These are phyloP conservation scores for Drosophila jambulina DNA, from an alignment of 1,140 invertebrate genomes.

Conservation along the genomic window DNA sequence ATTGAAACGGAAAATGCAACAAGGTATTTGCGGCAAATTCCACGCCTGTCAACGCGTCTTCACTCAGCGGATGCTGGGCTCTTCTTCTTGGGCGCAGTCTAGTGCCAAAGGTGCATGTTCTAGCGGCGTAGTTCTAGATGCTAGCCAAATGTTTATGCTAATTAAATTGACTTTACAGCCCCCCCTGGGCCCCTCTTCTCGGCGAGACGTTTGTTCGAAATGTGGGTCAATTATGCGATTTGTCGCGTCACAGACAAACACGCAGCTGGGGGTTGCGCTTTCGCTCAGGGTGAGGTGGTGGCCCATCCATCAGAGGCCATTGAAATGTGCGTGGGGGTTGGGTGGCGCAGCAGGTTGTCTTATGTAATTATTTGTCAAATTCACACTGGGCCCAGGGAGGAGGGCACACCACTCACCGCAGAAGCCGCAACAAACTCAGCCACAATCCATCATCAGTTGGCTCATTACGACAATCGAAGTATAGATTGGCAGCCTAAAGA, in stretches of 20 bases:
- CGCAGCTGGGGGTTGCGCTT: background rate
- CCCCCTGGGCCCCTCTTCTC: constrained; percentile 5
- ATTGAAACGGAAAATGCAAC: constrained; percentile 31
- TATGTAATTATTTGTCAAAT: constrained; percentile 81
- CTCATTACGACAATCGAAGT: constrained; percentile 61
- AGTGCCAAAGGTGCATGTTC: constrained; percentile 68
- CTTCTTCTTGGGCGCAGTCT: constrained; percentile 30
- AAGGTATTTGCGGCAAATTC: constrained; percentile 65
- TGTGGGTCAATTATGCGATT: constrained; percentile 84
- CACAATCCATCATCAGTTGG: constrained; percentile 76
- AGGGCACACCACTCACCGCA: constrained; percentile 8
- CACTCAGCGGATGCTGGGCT: constrained; percentile 51
- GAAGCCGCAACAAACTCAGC: constrained; percentile 15
- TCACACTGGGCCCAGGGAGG: constrained; percentile 51
- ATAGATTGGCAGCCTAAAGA: constrained; percentile 17
- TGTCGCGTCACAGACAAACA: constrained; percentile 69
- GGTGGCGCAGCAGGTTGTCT: constrained; percentile 69
- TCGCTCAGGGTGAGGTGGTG: constrained; percentile 7
- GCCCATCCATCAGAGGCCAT: constrained; percentile 72
- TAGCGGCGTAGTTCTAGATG: constrained; percentile 35
- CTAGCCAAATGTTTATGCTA: constrained; percentile 68
- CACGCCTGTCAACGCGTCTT: constrained; percentile 66
- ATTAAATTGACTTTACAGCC: constrained; percentile 72
- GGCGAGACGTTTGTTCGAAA: constrained; percentile 56
- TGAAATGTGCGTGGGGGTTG: constrained; percentile 46